Conservation (phyloP, 2,113 vertebrate species). For the Pholis gunnellus region DNA sequence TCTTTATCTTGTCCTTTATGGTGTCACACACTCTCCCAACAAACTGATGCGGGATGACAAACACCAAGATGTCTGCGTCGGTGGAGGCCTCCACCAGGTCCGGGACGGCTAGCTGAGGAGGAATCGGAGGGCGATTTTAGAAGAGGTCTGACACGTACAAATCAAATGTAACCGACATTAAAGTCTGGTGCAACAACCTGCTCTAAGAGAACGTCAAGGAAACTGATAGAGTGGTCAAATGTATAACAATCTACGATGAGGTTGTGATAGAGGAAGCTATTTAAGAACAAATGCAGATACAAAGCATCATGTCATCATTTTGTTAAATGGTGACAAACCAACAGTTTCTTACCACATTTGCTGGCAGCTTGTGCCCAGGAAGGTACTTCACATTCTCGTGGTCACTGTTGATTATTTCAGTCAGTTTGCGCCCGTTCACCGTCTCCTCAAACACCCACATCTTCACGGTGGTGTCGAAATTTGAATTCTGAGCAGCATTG, state of each 20-base stretch:
- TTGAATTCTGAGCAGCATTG: slow-evolving; percentile 86
- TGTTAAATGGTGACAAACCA: background rate
- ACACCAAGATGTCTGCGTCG: slow-evolving; percentile 91
- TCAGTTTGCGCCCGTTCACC: slow-evolving; percentile 89
- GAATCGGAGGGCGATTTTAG: background rate
- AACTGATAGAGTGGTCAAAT: background rate
- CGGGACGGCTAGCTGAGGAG: slow-evolving; percentile 89
- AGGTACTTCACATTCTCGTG: slow-evolving; percentile 97
- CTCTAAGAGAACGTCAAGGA: background rate
- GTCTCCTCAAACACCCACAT: slow-evolving; percentile 99
- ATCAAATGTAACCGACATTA: background rate
- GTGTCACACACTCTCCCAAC: slow-evolving; percentile 90
- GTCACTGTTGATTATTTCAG: slow-evolving; percentile 94
- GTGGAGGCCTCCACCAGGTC: slow-evolving; percentile 90
- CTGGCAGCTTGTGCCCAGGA: slow-evolving; percentile 92
- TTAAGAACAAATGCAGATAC: background rate
- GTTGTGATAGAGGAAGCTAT: background rate
- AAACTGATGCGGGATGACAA: slow-evolving; percentile 98
- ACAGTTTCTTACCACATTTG: slow-evolving; percentile 90
- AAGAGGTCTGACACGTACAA: background rate
- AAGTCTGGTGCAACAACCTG: background rate
- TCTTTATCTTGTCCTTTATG: slow-evolving; percentile 91
- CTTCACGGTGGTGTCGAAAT: slow-evolving; percentile 88
- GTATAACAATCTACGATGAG: background rate
- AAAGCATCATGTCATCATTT: background rate